phyloP scores from a whole-genome alignment of 2,113 vertebrate genomes.

The Genyomyrus donnyi region DNA sequence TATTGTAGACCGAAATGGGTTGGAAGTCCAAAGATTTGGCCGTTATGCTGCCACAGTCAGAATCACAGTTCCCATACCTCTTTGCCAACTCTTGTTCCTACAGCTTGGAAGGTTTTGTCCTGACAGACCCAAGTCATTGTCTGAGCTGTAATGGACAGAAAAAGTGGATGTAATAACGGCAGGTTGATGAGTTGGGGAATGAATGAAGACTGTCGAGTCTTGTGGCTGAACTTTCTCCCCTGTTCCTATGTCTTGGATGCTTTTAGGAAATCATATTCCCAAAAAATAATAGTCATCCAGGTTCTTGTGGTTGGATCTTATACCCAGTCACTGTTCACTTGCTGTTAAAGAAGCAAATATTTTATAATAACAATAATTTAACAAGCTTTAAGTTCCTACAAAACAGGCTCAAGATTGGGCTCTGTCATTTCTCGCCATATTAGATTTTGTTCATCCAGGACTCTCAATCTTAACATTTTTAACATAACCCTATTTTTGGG shows the following conservation, averaged over 20 bases:
- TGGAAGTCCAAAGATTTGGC: background rate
- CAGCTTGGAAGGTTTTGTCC: background rate
- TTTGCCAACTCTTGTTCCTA: background rate
- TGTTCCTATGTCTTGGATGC: background rate
- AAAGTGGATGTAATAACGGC: background rate
- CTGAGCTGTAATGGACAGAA: background rate
- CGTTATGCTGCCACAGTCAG: background rate
- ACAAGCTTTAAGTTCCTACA: background rate
- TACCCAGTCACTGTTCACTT: background rate
- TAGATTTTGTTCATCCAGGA: background rate
- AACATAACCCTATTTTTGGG: background rate
- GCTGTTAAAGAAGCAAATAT: background rate
- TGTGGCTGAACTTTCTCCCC: background rate
- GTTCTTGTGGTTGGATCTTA: background rate
- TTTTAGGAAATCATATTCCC: background rate
- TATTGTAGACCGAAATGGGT: background rate
- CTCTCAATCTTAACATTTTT: background rate
- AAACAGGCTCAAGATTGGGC: background rate
- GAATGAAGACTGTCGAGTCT: background rate
- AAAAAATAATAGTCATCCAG: background rate
- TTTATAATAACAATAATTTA: background rate
- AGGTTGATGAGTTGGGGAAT: background rate
- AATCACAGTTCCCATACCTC: background rate
- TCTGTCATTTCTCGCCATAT: background rate
- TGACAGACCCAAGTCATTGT: background rate